These are phyloP conservation scores for Apocrypta bakeri DNA, from an alignment of 1,140 invertebrate species.

Conservation along the genomic window DNA sequence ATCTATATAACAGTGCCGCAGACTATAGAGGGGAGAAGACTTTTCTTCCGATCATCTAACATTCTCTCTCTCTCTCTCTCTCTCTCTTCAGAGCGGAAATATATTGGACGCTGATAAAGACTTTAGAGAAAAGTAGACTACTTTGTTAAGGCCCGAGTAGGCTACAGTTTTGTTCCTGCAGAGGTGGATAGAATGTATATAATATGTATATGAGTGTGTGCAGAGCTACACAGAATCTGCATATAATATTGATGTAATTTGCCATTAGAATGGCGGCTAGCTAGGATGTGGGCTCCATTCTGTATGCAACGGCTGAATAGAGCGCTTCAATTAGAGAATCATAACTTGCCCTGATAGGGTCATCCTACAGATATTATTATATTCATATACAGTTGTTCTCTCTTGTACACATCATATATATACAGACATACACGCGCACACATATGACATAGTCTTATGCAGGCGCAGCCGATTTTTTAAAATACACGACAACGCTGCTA, in stretches of 20 bases:
- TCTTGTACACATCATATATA: background rate
- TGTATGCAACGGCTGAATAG: slow-evolving; percentile 69
- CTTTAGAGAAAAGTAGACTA: background rate
- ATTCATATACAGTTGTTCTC: slow-evolving; percentile 33
- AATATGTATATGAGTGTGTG: no score
- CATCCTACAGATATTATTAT: slow-evolving; percentile 63
- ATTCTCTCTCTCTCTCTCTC: no score
- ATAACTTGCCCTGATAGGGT: slow-evolving; percentile 69
- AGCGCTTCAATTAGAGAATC: slow-evolving; percentile 73
- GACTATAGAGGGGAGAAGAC: background rate
- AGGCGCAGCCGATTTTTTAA: background rate
- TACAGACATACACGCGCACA: no score
- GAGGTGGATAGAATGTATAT: background rate
- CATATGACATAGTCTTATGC: background rate
- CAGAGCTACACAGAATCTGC: slow-evolving; percentile 63
- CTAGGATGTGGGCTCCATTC: slow-evolving; percentile 70
- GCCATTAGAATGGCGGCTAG: slow-evolving; percentile 67
- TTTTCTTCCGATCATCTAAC: background rate
- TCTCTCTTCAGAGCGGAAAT: background rate
- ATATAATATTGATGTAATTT: slow-evolving; percentile 73
- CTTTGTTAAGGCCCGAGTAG: background rate
- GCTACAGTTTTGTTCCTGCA: background rate
- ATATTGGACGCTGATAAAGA: background rate
- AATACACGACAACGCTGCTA: background rate
- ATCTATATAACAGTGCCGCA: background rate